phyloP scores from a whole-genome alignment of 2,888 invertebrate genomes.

The Myathropa florea region DNA sequence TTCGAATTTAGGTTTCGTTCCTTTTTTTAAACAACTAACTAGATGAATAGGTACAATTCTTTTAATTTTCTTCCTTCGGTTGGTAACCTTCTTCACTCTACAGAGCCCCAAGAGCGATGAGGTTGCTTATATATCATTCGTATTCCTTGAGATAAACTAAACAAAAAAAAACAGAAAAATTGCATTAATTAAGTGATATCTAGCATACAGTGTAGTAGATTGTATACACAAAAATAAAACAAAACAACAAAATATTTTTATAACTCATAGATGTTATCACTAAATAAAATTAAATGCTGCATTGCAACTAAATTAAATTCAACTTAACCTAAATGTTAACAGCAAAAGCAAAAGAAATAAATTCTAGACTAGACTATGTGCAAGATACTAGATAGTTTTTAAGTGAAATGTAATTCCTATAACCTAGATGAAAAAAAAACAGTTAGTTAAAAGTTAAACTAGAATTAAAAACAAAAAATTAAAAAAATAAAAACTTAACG shows the following conservation, averaged over 20 bases:
- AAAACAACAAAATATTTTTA: slow-evolving; percentile 27
- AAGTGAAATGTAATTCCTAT: background rate
- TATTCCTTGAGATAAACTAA: background rate
- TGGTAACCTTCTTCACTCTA: slow-evolving; percentile 62
- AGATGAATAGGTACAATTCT: background rate
- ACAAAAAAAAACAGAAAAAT: too few relatives aligned
- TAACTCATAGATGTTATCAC: slow-evolving; percentile 28
- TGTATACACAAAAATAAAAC: background rate
- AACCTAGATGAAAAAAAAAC: background rate
- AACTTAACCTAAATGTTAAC: background rate
- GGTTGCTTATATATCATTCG: slow-evolving; percentile 36
- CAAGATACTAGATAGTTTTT: background rate
- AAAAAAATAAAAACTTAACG: slow-evolving; percentile 15
- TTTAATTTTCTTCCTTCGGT: slow-evolving; percentile 8
- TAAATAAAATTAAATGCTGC: slow-evolving; percentile 1
- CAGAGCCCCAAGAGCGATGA: slow-evolving; percentile 69
- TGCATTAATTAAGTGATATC: slow-evolving; percentile 31
- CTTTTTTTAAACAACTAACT: background rate
- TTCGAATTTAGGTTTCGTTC: background rate
- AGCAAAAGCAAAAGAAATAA: background rate
- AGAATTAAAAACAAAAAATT: background rate
- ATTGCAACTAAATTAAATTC: background rate
- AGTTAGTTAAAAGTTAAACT: slow-evolving; percentile 1
- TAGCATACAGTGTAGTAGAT: slow-evolving; percentile 9
- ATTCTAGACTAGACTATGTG: background rate